A percentile compares a stretch with the other conserved stretches of the same genome.
Evolutionary conservation across 2,797 vertebrate genomes (phyloP).

Genomic region (Oreortyx pictus): DNA sequence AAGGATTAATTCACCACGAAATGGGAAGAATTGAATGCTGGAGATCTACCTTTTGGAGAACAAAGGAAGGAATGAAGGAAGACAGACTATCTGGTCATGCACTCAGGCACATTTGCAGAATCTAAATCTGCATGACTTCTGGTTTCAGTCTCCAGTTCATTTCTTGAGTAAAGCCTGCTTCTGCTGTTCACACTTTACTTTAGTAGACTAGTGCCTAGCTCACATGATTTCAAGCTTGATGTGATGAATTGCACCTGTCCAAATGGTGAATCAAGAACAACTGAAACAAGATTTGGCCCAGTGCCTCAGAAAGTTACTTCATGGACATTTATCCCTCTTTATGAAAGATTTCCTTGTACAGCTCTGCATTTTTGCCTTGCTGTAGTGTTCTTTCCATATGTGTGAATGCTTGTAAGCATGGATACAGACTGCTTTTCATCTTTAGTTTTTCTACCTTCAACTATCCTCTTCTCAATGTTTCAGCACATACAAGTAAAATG

Average conservation of each 20-base stretch:
- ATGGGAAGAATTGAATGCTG: not conserved
- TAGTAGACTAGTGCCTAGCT: not conserved
- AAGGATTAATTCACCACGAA: not conserved
- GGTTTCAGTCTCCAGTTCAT: not conserved
- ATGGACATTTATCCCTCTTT: not conserved
- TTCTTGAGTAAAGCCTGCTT: not conserved
- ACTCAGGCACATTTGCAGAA: not conserved
- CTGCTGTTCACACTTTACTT: not conserved
- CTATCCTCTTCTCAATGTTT: not conserved
- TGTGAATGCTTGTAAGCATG: not conserved
- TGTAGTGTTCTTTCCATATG: not conserved
- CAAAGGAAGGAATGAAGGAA: not conserved
- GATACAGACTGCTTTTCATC: not conserved
- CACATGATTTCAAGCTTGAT: not conserved
- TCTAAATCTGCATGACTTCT: not conserved
- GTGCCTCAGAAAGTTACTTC: not conserved
- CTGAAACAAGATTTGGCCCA: not conserved
- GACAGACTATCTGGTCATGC: not conserved
- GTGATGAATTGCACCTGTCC: slow-evolving; percentile 6
- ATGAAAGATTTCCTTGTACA: not conserved
- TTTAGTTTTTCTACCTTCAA: not conserved
- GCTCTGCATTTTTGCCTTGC: not conserved
- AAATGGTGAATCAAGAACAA: slow-evolving; percentile 11
- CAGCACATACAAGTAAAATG: not conserved
- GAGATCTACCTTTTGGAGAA: not conserved